Evolutionary conservation across 2,797 vertebrate species (phyloP), one percentile per base, ranked within the genome.

Genomic region (Danio aesculapii): DNA sequence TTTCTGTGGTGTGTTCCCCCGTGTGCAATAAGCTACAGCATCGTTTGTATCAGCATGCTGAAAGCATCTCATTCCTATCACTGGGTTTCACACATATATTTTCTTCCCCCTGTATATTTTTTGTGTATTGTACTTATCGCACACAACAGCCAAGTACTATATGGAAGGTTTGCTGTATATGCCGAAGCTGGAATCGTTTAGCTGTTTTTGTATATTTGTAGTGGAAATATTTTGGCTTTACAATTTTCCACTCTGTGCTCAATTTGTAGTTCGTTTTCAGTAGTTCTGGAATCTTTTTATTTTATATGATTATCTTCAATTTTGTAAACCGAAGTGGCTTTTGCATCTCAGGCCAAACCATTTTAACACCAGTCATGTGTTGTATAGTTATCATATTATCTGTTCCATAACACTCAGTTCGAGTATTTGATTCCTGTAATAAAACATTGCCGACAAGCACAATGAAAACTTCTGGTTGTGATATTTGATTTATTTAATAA

Each of bases 361-460:
- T 30, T 64, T 16, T 52, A 57, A 82, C 61, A 52, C 39, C 66
- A 41, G 59, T 75, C 49, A 69, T 10, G 2, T 75, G 50, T 81
- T 71, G 17, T 74, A 67, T 58, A 68, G 43, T 17, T 41, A 39
- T 19, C 58, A 44, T 69, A 41, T 76, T 67, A 66, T 49, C 44
- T 58, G 49, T 79, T 59, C 30, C 59, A 68, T 63, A 63, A 68
- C 49, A 46, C 62, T 79, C 61, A 58, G 13, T 83, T 78, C 61
- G 72, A 75, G 44, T 83, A 77, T 72, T 55, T 57, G 57, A 75
- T 83, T 74, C 50, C 61, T 77, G 41, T 53, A 86, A 75, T 84
- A 83, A 86, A 86, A 21, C 53, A 16, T 59, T 5, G 17, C 41
- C 55, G 41, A 62, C 50, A 83, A 75, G 68, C 79, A 81, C 70